Base-by-base conservation (phyloP, 2,797 vertebrate genomes). In the Neosilurus hyrtlii region DNA sequence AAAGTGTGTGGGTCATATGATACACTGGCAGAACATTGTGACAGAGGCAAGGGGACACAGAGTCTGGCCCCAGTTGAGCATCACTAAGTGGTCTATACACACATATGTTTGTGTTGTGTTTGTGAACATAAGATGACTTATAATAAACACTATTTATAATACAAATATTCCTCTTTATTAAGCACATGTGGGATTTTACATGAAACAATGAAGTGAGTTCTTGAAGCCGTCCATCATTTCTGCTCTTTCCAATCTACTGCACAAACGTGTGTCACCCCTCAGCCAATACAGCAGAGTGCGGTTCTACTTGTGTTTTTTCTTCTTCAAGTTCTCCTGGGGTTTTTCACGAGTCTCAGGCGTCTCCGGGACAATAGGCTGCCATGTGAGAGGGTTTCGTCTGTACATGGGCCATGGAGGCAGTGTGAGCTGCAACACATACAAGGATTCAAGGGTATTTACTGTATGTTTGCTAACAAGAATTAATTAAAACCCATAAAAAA, bases 331-430 rank as follows among this genome's bases (percentile, higher is more conserved):
- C 87, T 95, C 96, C 83, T 96, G 92, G 87, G 96, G 96, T 90
- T 99, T 99, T 26, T 96, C 97, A 84, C 91, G 95, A 6, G 87
- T 91, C 54, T 99, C 97, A 0, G 89, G 86, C 80, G 86, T 89
- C 0, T 93, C 95, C 30, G 97, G 95, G 77, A 97, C 22, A 43
- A 89, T 89, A 1, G 97, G 96, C 88, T 99, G 95, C 98, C 98
- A 99, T 79, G 94, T 93, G 67, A 99, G 92, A 78, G 97, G 97
- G 82, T 95, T 95, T 89, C 87, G 92, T 85, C 97, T 96, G 92
- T 96, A 99, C 94, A 99, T 97, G 0, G 97, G 97, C 98, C 98
- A 99, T 0, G 98, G 97, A 35, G 98, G 98, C 77, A 99, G 95
- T 0, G 97, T 99, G 87, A 99, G 91, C 98, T 99, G 82, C 10